A percentile compares a stretch with the other conserved stretches of the same genome.
Conservation (phyloP, 2,888 invertebrate genomes). For the Drosophila barbarae region DNA sequence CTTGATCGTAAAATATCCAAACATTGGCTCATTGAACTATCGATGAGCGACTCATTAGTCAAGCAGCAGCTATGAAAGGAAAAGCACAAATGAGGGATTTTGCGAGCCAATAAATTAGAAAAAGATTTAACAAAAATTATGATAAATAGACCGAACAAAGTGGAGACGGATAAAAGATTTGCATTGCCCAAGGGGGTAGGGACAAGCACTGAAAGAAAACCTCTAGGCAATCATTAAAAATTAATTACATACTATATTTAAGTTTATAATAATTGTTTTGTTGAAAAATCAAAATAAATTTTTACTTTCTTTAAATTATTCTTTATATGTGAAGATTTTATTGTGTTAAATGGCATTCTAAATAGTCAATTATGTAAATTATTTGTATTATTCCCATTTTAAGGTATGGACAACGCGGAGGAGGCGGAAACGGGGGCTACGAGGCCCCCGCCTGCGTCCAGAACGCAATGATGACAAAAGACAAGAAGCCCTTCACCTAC, state of each 20-base stretch:
- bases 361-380: too few relatives aligned
- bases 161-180: conserved; percentile 42
- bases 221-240: background rate
- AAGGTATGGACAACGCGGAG: conserved; percentile 79
- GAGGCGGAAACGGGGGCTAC: conserved; percentile 68
- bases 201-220: conserved; percentile 12
- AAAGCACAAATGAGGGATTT: conserved; percentile 45
- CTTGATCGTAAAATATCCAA: conserved; percentile 41
- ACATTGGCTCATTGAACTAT: conserved; percentile 71
- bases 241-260: background rate
- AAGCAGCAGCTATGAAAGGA: conserved; percentile 43
- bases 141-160: conserved; percentile 50
- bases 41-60: conserved; percentile 67
- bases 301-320: background rate
- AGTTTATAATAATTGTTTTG: background rate
- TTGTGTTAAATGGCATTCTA: background rate
- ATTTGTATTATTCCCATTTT: background rate
- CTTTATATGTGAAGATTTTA: background rate
- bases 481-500: conserved; percentile 98
- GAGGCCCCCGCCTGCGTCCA: conserved; percentile 94
- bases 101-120: conserved; percentile 46
- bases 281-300: background rate
- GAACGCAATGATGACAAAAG: conserved; percentile 96
- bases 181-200: conserved; percentile 39
- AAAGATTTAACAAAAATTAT: conserved; percentile 53